These are phyloP conservation scores for Netelia fuscicornis DNA, from an alignment of 2,888 invertebrate species.

Conservation along the genomic window DNA sequence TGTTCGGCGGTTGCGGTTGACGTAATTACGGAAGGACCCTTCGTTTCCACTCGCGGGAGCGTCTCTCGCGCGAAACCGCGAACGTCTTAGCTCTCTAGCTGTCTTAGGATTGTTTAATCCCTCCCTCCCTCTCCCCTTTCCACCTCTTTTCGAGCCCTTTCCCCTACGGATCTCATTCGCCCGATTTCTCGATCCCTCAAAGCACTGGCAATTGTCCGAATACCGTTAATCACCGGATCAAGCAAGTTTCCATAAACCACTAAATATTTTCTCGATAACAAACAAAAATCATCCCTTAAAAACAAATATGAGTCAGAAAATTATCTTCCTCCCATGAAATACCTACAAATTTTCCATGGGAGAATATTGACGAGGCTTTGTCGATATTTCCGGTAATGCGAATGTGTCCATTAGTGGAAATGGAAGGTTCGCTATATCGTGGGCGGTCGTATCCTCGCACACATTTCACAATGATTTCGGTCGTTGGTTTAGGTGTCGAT, in stretches of 20 bases:
- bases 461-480: slow-evolving; percentile 69
- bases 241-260: slow-evolving; percentile 66
- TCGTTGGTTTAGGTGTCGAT: slow-evolving; percentile 62
- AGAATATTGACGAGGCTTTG: slow-evolving; percentile 25
- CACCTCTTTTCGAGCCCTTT: slow-evolving; percentile 60
- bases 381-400: slow-evolving; percentile 26
- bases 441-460: slow-evolving; percentile 1
- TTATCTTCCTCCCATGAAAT: not conserved
- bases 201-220: slow-evolving; percentile 77
- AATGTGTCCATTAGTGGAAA: not conserved
- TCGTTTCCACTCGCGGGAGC: slow-evolving; percentile 69
- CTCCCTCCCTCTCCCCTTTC: slow-evolving; percentile 2
- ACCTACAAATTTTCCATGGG: not conserved
- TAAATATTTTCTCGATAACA: slow-evolving; percentile 21
- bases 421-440: not conserved
- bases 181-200: slow-evolving; percentile 70
- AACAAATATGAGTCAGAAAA: not conserved
- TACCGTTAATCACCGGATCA: slow-evolving; percentile 75
- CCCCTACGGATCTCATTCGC: slow-evolving; percentile 40
- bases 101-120: slow-evolving; percentile 69
- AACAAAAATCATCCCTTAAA: not conserved
- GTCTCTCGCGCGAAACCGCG: slow-evolving; percentile 81
- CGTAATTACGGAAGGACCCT: slow-evolving; percentile 84
- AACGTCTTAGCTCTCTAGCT: slow-evolving; percentile 82
- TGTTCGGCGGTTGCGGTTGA: slow-evolving; percentile 83